phyloP scores from a whole-genome alignment of 2,113 vertebrate genomes.

The Balaeniceps rex region DNA sequence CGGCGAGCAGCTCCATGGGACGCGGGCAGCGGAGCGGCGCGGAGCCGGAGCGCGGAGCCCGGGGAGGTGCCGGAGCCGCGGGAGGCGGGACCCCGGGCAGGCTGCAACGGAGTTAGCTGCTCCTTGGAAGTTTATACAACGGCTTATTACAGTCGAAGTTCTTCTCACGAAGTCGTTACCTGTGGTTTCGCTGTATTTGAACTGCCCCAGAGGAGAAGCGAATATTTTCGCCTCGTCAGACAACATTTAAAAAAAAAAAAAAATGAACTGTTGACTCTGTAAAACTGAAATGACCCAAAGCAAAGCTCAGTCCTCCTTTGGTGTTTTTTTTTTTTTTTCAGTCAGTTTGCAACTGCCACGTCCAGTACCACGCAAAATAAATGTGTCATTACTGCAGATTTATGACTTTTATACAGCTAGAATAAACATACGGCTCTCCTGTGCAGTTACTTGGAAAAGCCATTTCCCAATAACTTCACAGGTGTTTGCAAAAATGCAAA shows the following conservation, averaged over 20 bases:
- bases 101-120: no score
- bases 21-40: background rate
- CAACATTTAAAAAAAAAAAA: background rate
- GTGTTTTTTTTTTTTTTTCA: background rate
- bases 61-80: no score
- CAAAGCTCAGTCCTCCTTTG: background rate
- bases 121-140: accelerated
- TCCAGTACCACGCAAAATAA: background rate
- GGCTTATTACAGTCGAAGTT: accelerated
- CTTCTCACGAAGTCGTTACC: no score
- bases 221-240: background rate
- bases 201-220: background rate
- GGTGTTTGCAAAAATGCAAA: background rate
- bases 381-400: background rate
- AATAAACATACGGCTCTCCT: background rate
- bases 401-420: background rate
- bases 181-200: background rate
- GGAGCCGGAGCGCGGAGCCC: no score
- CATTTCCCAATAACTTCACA: no score
- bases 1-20: background rate
- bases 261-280: background rate
- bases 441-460: background rate
- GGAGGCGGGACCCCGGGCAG: background rate
- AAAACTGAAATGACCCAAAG: background rate
- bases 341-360: background rate